Evolutionary conservation across 2,888 invertebrate species (phyloP), one percentile per base, ranked within the genome.

Genomic region (Monochamus alternatus): DNA sequence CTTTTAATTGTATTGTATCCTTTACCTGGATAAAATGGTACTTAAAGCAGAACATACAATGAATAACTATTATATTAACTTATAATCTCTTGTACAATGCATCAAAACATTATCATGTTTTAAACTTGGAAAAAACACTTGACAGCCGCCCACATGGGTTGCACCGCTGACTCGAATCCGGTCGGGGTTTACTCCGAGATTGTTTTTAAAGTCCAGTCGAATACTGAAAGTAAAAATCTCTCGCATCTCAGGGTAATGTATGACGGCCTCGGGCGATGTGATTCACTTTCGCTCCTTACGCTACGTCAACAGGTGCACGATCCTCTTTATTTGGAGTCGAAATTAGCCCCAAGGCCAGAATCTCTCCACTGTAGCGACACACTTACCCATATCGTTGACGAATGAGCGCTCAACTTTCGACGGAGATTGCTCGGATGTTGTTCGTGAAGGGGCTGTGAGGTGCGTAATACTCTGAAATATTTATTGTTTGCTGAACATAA

Each of bases 321-420:
- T 75, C 74, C 74, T 79, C 73, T 73, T 63, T 71, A 78, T 79
- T 79, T 75, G 73, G 80, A 78, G 43, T 74, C 69, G 78, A 80
- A 80, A 81, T 77, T 76, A 3, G 75, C 77, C 81, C 64, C 31
- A 38, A 70, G 81, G 75, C 70, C 22, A 72, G 72, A 79, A 81
- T 82, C 79, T 82, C 81, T 79, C 75, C 75, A 43, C 30, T 72
- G 68, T 68, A 71, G 74, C 75, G 82, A 75, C 81, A 80, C 67
- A 82, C 80, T 81, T 82, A 81, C 81, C 80, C 79, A 80, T 78
- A 80, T 78, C 74, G 59, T 31, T 9, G 10, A 5, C 14, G 5
- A 30, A 44, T 52, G 47, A 55, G 62, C 22, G 22, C 30, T 52
- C 51, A 59, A 44, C n/a, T 12, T 55, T 22, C 22, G 7, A n/a